phyloP scores from a whole-genome alignment of 2,888 invertebrate genomes.

The Argyra leucocephala region DNA sequence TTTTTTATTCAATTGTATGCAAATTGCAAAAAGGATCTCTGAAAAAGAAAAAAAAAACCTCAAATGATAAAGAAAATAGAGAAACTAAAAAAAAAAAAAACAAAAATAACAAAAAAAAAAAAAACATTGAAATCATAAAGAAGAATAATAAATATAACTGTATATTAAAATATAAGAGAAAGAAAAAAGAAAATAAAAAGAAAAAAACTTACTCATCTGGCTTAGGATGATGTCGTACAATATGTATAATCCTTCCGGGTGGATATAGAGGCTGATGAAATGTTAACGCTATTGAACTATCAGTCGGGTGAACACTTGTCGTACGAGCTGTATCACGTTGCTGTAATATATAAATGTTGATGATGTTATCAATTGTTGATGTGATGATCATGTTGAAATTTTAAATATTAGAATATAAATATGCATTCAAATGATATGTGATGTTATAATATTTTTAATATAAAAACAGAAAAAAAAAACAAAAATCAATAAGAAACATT shows the following conservation, averaged over 20 bases:
- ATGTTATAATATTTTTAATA: too few species aligned
- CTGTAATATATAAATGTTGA: constrained; percentile 33
- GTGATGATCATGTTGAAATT: too few species aligned
- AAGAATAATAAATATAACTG: background rate
- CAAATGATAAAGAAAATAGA: too few species aligned
- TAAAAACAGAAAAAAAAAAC: constrained; percentile 19
- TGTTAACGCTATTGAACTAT: constrained; percentile 66
- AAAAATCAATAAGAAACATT: constrained; percentile 12
- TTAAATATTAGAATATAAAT: too few species aligned
- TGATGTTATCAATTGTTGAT: too few species aligned
- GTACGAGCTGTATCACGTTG: constrained; percentile 56
- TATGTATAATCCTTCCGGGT: constrained; percentile 76
- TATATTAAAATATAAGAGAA: too few species aligned
- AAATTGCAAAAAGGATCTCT: too few species aligned
- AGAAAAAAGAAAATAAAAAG: constrained; percentile 12
- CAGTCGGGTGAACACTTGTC: constrained; percentile 55
- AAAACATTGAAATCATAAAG: background rate
- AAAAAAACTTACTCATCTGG: constrained; percentile 58
- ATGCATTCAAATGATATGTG: too few species aligned
- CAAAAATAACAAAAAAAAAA: too few species aligned
- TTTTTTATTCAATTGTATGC: too few species aligned
- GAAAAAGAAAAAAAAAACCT: too few species aligned
- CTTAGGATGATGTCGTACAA: constrained; percentile 74
- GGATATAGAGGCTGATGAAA: constrained; percentile 74
- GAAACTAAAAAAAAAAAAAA: too few species aligned